Base-by-base conservation (phyloP, 2,797 vertebrate genomes). In the Odontamblyopus rebecca region DNA sequence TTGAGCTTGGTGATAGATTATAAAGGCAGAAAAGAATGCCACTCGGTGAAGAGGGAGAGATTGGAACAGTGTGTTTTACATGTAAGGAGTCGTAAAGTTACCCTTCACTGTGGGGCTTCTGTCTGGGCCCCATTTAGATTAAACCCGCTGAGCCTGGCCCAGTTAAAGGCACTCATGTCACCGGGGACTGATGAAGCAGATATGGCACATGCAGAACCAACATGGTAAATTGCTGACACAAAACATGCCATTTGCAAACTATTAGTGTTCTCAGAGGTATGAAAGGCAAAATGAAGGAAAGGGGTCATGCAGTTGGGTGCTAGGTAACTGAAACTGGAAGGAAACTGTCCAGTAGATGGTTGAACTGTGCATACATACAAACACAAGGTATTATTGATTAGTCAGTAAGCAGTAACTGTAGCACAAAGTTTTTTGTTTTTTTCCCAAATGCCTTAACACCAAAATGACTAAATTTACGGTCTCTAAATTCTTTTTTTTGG, bases 61-160 rank as follows among this genome's bases (percentile, higher is more conserved):
- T 69, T 80, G 86, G 64, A 76, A 73, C 84, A 69, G 83, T 79
- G 82, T 84, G 80, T 77, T 84, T 87, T 83, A 89, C 82, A 89
- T 86, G 82, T 84, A 73, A 66, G 69, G 68, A 90, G 88, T 84
- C 82, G 80, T 90, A 89, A 90, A 90, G 85, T 78, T 83, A 86
- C 83, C 85, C 79, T 85, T 87, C 85, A 88, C 90, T 29, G 60
- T 82, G 82, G 83, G 83, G 89, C 79, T 89, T 90, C 88, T 91
- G 89, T 90, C 89, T 89, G 86, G 90, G 89, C 89, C 86, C 83
- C 89, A 71, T 90, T 89, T 89, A 93, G 93, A 94, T 91, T 83
- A 93, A 92, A 90, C 87, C 89, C 89, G 81, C 86, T 83, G 90
- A 93, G 90, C 79, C 59, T 89, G 89, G 83, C 89, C 91, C 89